Base-by-base conservation (phyloP, 2,888 invertebrate genomes). In the Dasypolia templi region DNA sequence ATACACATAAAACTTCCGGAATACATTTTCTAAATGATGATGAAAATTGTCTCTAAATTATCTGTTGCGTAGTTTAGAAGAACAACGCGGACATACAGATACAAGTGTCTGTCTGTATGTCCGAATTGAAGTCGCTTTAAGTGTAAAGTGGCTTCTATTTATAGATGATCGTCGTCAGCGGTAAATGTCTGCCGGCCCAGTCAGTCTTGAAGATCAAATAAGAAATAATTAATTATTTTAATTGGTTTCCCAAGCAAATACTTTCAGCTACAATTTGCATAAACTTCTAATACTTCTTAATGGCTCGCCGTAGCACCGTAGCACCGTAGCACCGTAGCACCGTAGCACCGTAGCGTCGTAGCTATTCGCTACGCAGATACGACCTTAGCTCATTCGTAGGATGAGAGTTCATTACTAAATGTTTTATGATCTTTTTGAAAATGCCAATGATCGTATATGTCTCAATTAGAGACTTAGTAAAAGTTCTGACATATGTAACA, bases 221-320 rank as follows among this genome's bases (percentile, higher is more conserved):
- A 49, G 72, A 70, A 67, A 74, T 71, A 81, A 83, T 82, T 77
- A 67, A 55, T 66, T 32, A 62, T n/a, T 63, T 58, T 69, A 63
- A 73, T 64, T 77, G 72, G 66, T 70, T 76, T 79, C 46, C 53
- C 62, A 65, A 82, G 71, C 44, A 67, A 72, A 81, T 51, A 62
- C 72, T 81, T 81, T 68, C 58, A 78, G 82, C 62, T 19, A 59
- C 74, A 58, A 78, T 81, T 81, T 82, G 74, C 78, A 79, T 79
- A 69, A 76, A 83, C 56, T 69, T 76, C 61, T 72, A 75, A 76
- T 67, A 78, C 42, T 73, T 81, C 51, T 77, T 70, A 82, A 82
- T 69, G 72, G 72, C 35, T 42, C 11, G 58, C n/a, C 64, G 74
- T 63, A 62, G 64, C 63, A 22, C 58, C 73, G 80, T 80, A 82